Conservation (phyloP, 1,140 invertebrate genomes). For the Drosophila novamexicana region DNA sequence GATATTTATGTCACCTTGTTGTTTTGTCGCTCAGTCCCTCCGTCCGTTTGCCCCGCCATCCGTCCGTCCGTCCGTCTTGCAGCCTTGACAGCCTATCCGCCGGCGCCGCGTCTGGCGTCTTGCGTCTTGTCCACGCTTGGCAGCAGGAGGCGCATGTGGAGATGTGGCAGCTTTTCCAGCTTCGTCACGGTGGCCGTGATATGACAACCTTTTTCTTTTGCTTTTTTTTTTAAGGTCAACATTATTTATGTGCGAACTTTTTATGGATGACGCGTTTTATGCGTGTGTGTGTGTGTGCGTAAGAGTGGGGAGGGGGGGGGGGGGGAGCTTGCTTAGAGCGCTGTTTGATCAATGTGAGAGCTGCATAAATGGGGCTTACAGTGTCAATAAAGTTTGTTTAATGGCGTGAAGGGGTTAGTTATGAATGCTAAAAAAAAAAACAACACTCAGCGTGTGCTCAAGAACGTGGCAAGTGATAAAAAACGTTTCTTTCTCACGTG, state of each 20-base stretch:
- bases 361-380: neutral
- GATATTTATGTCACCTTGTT: slow-evolving; percentile 81
- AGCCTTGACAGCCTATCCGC: slow-evolving; percentile 23
- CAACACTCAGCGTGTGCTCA: neutral
- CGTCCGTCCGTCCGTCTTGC: neutral
- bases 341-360: slow-evolving; percentile 45
- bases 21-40: slow-evolving; percentile 33
- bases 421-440: neutral
- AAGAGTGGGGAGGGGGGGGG: slow-evolving; percentile 8
- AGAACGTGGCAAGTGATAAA: neutral
- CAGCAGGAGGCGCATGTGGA: slow-evolving; percentile 2
- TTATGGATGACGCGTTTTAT: slow-evolving; percentile 21
- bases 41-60: neutral
- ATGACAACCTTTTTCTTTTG: slow-evolving; percentile 49
- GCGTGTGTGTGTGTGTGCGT: slow-evolving; percentile 19
- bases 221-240: slow-evolving; percentile 68
- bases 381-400: slow-evolving; percentile 11
- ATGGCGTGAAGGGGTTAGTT: slow-evolving; percentile 6
- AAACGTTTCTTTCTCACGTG: neutral
- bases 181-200: slow-evolving; percentile 47
- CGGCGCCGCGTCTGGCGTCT: neutral
- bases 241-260: slow-evolving; percentile 75
- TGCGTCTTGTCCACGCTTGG: neutral
- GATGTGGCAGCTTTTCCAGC: slow-evolving; percentile 32
- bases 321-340: slow-evolving; percentile 20